A percentile compares a stretch with the other conserved stretches of the same genome.
Evolutionary conservation across 2,888 invertebrate genomes (phyloP).

Genomic region (Drosophila putrida): DNA sequence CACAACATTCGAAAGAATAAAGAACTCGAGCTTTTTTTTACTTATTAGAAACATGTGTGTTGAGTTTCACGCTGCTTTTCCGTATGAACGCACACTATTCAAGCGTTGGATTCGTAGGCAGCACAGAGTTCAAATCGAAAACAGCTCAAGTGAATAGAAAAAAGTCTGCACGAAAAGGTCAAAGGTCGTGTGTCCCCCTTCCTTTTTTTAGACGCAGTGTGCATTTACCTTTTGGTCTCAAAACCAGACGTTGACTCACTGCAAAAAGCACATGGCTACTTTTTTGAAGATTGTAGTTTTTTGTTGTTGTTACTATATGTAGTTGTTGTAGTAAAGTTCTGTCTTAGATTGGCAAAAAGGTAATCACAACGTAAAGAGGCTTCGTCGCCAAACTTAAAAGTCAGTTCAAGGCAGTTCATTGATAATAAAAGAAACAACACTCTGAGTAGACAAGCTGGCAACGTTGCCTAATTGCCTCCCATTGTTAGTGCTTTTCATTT

Average conservation of each 20-base stretch:
- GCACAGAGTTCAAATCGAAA: slow-evolving; percentile 1
- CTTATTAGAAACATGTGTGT: slow-evolving; percentile 50
- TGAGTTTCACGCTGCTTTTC: slow-evolving; percentile 66
- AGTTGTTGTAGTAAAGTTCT: slow-evolving; percentile 31
- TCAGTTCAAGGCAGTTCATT: slow-evolving; percentile 74
- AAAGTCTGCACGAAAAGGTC: slow-evolving; percentile 63
- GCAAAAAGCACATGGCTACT: slow-evolving; percentile 14
- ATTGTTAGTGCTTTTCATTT: slow-evolving; percentile 21
- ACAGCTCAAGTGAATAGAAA: slow-evolving; percentile 28
- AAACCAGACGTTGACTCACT: slow-evolving; percentile 62
- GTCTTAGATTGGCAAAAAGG: slow-evolving; percentile 42
- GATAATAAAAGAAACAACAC: slow-evolving; percentile 33
- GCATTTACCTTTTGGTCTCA: slow-evolving; percentile 73
- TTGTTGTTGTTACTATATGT: slow-evolving; percentile 17
- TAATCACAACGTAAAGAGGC: slow-evolving; percentile 29
- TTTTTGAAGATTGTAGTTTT: slow-evolving; percentile 7
- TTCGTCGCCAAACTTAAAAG: slow-evolving; percentile 7
- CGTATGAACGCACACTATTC: slow-evolving; percentile 54
- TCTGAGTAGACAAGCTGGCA: slow-evolving; percentile 35
- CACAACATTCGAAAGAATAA: neutral
- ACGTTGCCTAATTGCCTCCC: slow-evolving; percentile 42
- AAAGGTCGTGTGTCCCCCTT: slow-evolving; percentile 59
- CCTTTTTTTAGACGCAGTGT: slow-evolving; percentile 40
- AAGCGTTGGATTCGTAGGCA: slow-evolving; percentile 26
- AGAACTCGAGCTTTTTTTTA: neutral